These are phyloP conservation scores for Habrosyne pyritoides DNA, from an alignment of 2,888 invertebrate species.

Conservation along the genomic window DNA sequence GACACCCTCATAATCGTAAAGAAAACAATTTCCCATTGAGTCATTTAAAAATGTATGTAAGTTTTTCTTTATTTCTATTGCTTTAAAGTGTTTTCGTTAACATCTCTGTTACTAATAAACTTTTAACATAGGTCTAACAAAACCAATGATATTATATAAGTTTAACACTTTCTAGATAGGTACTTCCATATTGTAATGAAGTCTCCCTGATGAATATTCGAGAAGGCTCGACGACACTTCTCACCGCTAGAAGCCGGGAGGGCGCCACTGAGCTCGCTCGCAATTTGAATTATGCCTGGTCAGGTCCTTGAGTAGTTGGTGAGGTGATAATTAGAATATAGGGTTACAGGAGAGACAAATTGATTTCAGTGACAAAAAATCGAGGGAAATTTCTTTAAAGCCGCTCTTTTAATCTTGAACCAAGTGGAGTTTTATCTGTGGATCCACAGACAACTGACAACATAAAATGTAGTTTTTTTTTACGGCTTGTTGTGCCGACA, in stretches of 20 bases:
- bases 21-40: no score
- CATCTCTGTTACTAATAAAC: no score
- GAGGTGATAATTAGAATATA: slow-evolving; percentile 11
- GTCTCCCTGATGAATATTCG: slow-evolving; percentile 73
- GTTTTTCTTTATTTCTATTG: no score
- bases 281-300: slow-evolving; percentile 68
- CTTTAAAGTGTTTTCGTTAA: no score
- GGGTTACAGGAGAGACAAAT: neutral
- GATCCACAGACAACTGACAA: no score
- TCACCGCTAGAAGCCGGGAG: slow-evolving; percentile 34
- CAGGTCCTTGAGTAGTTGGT: slow-evolving; percentile 47
- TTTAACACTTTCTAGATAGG: neutral
- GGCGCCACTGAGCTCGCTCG: slow-evolving; percentile 56
- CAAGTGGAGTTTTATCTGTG: no score
- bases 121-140: slow-evolving; percentile 7
- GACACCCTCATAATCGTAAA: no score
- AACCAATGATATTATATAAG: slow-evolving; percentile 14
- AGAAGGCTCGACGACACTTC: slow-evolving; percentile 57
- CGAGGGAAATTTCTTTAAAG: no score
- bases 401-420: no score
- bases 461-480: no score
- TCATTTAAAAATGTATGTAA: no score
- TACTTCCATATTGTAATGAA: slow-evolving; percentile 51
- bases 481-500: no score
- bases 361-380: neutral